Conservation (phyloP, 2,888 invertebrate genomes). For the Julus scanicus region DNA sequence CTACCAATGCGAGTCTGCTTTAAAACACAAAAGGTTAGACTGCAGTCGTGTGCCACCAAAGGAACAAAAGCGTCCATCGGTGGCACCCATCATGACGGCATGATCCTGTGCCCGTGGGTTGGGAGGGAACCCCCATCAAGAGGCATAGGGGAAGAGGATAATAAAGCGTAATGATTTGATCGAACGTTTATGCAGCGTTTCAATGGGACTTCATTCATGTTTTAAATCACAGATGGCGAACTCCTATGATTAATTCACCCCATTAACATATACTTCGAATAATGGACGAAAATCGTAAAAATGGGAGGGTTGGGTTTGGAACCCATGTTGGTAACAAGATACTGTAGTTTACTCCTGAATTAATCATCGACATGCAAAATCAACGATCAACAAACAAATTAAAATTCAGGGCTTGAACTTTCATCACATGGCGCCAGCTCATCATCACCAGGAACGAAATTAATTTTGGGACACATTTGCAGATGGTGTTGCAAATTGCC, state of each 20-base stretch:
- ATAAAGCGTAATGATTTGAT: slow-evolving; percentile 28
- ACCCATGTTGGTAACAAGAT: not conserved
- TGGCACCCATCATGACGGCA: slow-evolving; percentile 1
- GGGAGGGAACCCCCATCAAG: not conserved
- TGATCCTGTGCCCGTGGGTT: not conserved
- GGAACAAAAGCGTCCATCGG: not conserved
- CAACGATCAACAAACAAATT: not conserved
- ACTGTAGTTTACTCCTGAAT: not conserved
- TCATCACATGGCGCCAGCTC: too few relatives aligned
- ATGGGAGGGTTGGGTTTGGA: not conserved
- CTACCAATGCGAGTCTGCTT: not conserved
- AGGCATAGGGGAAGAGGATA: not conserved
- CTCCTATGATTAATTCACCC: not conserved
- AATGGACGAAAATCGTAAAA: slow-evolving; percentile 1
- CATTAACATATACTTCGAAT: slow-evolving; percentile 9
- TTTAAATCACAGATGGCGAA: slow-evolving; percentile 7
- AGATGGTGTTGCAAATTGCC: too few relatives aligned
- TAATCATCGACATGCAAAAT: not conserved
- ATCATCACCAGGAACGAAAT: too few relatives aligned
- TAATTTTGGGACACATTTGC: not conserved
- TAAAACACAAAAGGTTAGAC: not conserved
- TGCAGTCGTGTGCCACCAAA: not conserved
- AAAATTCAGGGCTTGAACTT: too few relatives aligned
- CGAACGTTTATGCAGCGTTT: slow-evolving; percentile 8
- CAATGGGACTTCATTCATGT: not conserved